Evolutionary conservation across 2,888 invertebrate genomes (phyloP), one percentile per base, ranked within the genome.

Genomic region (Epirrhoe tristata): DNA sequence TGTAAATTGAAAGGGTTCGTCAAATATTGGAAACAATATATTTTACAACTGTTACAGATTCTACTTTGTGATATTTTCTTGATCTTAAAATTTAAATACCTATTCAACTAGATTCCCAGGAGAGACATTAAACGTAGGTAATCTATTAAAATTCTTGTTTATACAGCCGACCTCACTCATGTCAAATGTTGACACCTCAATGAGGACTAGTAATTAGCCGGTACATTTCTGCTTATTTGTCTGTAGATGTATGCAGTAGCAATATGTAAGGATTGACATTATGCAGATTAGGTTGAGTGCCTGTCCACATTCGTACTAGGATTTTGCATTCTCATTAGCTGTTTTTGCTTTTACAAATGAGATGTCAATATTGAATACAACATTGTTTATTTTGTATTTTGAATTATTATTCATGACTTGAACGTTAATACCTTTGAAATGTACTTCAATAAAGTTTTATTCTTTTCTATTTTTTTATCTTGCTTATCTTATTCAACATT

Each of bases 201-300:
- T 65, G 54, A 63, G 69, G 61, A 55, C 66, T 66, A 63, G 69
- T 71, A 70, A 68, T 70, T 61, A 67, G 57, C 57, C 57, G 50
- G 55, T 55, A 66, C 32, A 58, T 65, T 61, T 54, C 65, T 69
- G 63, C 65, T 57, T 69, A 65, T 65, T 67, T 61, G 58, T 64
- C 54, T 60, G 66, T 78, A 77, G 75, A 82, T 82, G 82, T 81
- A 79, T 72, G 76, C 86, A 78, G 92, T 91, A 92, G 91, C 92
- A 81, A 85, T 86, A 84, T 85, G 85, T 86, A 82, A 79, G 81
- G 80, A 85, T 87, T 86, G 87, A 89, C 89, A 89, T 83, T 83
- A 93, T 92, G 91, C 82, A 86, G 91, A 93, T 91, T 81, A 90
- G 86, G 55, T 77, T 75, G 77, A 84, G 81, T 78, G 78, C 55